These are phyloP conservation scores for Arnoldichthys spilopterus DNA, from an alignment of 2,797 vertebrate genomes.

Conservation along the genomic window DNA sequence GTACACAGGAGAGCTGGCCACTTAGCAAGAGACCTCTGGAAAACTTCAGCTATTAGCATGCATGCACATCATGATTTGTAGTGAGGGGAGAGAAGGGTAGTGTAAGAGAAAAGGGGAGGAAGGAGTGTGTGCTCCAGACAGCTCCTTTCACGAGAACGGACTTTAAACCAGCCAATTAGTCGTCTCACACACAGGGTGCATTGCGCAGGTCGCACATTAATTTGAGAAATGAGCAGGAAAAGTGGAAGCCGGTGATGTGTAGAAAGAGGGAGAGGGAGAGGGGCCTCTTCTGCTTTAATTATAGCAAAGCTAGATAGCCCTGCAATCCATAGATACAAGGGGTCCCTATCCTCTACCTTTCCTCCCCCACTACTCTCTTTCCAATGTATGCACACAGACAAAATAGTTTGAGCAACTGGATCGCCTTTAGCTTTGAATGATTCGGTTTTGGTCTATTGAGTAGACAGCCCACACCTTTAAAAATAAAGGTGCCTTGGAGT, in stretches of 20 bases:
- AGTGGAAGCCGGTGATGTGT: constrained; percentile 47
- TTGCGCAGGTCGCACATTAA: constrained; percentile 59
- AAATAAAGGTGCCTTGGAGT: neutral
- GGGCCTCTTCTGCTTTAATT: constrained; percentile 46
- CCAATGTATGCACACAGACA: constrained; percentile 29
- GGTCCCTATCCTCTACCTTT: constrained; percentile 31
- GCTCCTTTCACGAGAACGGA: constrained; percentile 54
- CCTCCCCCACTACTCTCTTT: constrained; percentile 21
- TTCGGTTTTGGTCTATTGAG: constrained; percentile 46
- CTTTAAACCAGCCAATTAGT: constrained; percentile 62
- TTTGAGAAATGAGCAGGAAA: constrained; percentile 58
- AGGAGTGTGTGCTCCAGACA: constrained; percentile 26
- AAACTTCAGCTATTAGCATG: constrained; percentile 59
- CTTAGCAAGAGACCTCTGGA: constrained; percentile 53
- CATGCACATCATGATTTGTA: constrained; percentile 49
- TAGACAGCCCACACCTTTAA: neutral
- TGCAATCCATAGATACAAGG: constrained; percentile 30
- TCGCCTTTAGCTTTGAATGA: constrained; percentile 44
- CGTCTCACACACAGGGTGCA: constrained; percentile 55
- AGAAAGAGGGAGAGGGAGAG: constrained; percentile 21
- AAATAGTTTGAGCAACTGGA: constrained; percentile 23
- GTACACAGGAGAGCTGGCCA: constrained; percentile 39
- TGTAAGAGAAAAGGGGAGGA: neutral
- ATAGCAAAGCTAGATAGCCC: constrained; percentile 50
- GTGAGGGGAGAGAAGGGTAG: constrained; percentile 24